Evolutionary conservation across 2,797 vertebrate species (phyloP).

Genomic region (Melanotaenia maccullochi): DNA sequence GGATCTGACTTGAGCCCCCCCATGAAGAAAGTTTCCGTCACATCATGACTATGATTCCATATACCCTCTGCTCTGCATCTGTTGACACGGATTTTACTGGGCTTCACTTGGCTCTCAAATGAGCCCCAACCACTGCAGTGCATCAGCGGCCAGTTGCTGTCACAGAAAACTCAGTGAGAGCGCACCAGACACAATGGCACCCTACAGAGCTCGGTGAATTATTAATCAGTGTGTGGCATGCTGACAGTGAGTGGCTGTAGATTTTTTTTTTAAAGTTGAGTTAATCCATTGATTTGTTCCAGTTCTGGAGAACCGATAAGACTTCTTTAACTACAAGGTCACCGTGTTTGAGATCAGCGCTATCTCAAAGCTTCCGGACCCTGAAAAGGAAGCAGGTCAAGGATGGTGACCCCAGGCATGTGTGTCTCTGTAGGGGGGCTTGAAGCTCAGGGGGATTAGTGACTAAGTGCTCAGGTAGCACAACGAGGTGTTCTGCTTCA

Average conservation of each 20-base stretch:
- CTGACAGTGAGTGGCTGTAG: constrained; percentile 53
- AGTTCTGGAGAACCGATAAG: constrained; percentile 34
- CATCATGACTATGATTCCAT: constrained; percentile 32
- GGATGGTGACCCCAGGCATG: constrained; percentile 67
- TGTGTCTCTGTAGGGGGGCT: constrained; percentile 70
- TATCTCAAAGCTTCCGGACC: constrained; percentile 21
- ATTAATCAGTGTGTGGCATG: constrained; percentile 74
- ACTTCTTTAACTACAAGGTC: constrained; percentile 17
- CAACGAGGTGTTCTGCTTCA: constrained; percentile 67
- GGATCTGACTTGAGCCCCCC: constrained; percentile 40
- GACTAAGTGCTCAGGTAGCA: constrained; percentile 64
- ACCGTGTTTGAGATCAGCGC: constrained; percentile 35
- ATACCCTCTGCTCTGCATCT: constrained; percentile 47
- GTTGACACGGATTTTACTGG: constrained; percentile 57
- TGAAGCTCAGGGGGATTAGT: constrained; percentile 54
- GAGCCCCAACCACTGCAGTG: constrained; percentile 39
- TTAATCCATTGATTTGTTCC: constrained; percentile 24
- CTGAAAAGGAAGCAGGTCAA: constrained; percentile 64
- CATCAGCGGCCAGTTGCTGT: constrained; percentile 66
- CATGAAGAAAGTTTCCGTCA: constrained; percentile 22
- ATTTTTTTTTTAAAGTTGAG: constrained; percentile 41
- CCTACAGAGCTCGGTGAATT: constrained; percentile 76
- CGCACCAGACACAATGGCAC: constrained; percentile 67
- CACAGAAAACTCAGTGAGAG: constrained; percentile 67
- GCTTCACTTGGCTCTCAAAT: constrained; percentile 57